phyloP scores from a whole-genome alignment of 2,797 vertebrate genomes.

The Pangasius krempfi region DNA sequence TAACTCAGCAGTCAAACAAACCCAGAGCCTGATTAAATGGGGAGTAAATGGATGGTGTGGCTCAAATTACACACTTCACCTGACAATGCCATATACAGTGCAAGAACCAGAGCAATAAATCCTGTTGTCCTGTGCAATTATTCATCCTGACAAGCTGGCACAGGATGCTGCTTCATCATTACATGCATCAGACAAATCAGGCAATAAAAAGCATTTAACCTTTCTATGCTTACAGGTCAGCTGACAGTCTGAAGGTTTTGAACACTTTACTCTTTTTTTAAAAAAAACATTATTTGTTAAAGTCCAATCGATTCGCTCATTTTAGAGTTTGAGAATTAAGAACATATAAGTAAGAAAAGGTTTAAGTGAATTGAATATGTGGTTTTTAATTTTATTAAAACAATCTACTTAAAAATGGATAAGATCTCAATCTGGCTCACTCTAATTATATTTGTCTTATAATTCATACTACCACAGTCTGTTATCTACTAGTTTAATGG shows the following conservation, averaged over 20 bases:
- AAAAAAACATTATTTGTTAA: background rate
- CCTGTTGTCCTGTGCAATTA: background rate
- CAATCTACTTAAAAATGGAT: background rate
- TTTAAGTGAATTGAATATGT: background rate
- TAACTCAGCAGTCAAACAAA: slow-evolving; percentile 32
- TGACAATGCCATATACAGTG: background rate
- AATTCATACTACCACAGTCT: background rate
- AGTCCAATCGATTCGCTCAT: background rate
- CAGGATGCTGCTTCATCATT: background rate
- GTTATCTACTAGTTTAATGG: background rate
- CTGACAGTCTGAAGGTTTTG: background rate
- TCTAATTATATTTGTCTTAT: background rate
- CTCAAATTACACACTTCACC: slow-evolving; percentile 28
- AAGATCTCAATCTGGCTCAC: background rate
- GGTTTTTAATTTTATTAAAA: background rate
- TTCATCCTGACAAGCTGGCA: background rate
- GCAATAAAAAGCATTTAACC: background rate
- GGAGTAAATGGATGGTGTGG: background rate
- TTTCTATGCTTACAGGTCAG: background rate
- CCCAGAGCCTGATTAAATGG: background rate
- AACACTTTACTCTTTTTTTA: background rate
- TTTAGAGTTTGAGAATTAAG: background rate
- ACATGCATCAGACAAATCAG: background rate
- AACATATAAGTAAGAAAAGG: background rate
- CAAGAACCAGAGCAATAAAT: slow-evolving; percentile 20